A percentile compares a stretch with the other conserved stretches of the same genome.
These are phyloP conservation scores for Centroberyx gerrardi DNA, from an alignment of 2,797 vertebrate genomes.

Conservation along the genomic window DNA sequence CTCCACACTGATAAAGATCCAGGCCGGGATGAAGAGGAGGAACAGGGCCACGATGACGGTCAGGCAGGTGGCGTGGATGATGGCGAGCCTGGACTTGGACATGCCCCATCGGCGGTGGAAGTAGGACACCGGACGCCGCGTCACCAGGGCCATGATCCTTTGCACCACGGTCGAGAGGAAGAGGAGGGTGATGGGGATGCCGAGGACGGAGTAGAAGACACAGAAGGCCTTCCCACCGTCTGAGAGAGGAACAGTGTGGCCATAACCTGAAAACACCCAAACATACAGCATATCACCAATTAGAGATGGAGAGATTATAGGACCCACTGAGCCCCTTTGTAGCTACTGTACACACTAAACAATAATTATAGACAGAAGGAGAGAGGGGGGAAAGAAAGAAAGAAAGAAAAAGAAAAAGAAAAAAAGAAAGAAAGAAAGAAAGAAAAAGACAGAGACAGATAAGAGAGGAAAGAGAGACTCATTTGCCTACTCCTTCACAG, in stretches of 20 bases:
- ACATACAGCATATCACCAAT: conserved; percentile 29
- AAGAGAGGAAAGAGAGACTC: neutral
- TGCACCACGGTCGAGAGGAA: conserved; percentile 94
- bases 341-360: conserved; percentile 7
- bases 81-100: conserved; percentile 86
- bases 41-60: conserved; percentile 80
- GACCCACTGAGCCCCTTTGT: neutral
- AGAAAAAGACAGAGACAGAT: neutral
- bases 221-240: conserved; percentile 97
- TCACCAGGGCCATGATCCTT: conserved; percentile 88
- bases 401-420: neutral
- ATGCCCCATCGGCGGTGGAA: conserved; percentile 92
- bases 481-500: neutral
- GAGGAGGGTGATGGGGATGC: conserved; percentile 95
- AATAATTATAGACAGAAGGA: conserved; percentile 8
- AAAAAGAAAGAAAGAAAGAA: neutral
- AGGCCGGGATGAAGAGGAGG: conserved; percentile 93
- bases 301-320: conserved; percentile 21
- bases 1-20: conserved; percentile 90
- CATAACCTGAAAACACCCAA: conserved; percentile 89
- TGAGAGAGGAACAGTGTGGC: conserved; percentile 95
- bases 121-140: conserved; percentile 89
- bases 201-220: conserved; percentile 92
- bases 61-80: conserved; percentile 87
- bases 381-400: neutral